These are phyloP conservation scores for Ianthella basta DNA, from an alignment of 37 sponge, comb jelly and placozoan genomes.

Conservation along the genomic window DNA sequence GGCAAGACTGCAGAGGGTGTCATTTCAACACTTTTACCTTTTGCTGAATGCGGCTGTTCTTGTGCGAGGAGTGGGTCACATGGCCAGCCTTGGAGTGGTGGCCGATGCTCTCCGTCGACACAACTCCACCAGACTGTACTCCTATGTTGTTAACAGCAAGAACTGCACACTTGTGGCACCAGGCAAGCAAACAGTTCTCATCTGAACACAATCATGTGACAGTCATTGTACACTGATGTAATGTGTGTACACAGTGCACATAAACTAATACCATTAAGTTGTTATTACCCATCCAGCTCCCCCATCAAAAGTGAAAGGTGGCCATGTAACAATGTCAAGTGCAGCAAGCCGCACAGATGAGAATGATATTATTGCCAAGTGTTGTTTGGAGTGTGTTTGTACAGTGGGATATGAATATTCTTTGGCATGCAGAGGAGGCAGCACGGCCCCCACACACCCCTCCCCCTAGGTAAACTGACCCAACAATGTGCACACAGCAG, in stretches of 20 bases:
- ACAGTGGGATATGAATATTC: background rate
- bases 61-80: constrained; percentile 48
- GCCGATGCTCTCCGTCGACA: constrained; percentile 62
- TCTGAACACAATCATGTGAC: background rate
- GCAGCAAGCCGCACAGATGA: too few species aligned
- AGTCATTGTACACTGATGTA: too few species aligned
- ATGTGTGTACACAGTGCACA: too few species aligned
- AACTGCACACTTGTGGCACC: background rate
- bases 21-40: constrained; percentile 62
- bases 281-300: too few species aligned
- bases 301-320: too few species aligned
- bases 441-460: background rate
- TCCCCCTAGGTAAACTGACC: background rate
- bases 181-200: background rate
- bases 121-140: background rate
- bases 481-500: background rate
- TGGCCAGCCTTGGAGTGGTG: constrained; percentile 40
- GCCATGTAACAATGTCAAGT: too few species aligned
- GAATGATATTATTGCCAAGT: background rate
- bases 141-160: background rate
- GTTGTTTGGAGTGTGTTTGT: background rate
- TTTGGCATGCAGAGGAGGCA: constrained; percentile 8
- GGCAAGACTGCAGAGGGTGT: constrained; percentile 35
- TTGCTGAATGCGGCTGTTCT: constrained; percentile 55
- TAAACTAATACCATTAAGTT: too few species aligned